Base-by-base conservation (phyloP, 2,888 invertebrate genomes). In the Drosophila greeni region DNA sequence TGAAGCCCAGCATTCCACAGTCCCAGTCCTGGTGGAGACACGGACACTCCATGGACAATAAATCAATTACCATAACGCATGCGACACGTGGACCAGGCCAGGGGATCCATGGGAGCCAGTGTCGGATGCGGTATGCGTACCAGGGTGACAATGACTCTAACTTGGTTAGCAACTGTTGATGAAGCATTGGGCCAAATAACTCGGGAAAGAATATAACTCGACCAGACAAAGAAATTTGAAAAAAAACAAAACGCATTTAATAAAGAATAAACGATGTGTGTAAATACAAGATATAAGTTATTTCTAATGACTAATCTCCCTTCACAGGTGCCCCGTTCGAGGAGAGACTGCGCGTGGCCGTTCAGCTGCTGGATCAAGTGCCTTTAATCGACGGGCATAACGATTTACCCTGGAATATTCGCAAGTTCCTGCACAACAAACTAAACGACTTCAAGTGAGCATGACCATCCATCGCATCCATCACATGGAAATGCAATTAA, bases 321-420 rank as follows among this genome's bases (percentile, higher is more conserved):
- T 23, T 42, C 9, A 9, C 58, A 89, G 94, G 93, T 66, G 94
- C 94, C 36, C 94, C 94, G 6, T 91, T 94, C 74, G 93, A 94
- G 85, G 94, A 95, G 88, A 91, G 94, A 48, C 90, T 94, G 71
- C 93, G 94, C 78, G 92, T 93, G 64, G 94, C 94, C 12, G 92
- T 93, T 65, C 91, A 93, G 73, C 91, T 94, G 29, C 90, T 94
- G 69, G 92, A 94, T 86, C 94, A 94, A 90, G 93, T 94, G 77
- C 94, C 94, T 75, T 92, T 95, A 77, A 92, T 95, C 79, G 95
- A 95, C 89, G 95, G 95, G 75, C 96, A 96, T 91, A 96, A 96
- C 90, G 96, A 96, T 89, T 90, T 96, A 73, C 95, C 96, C 14
- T 96, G 95, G 95, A 96, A 96, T 89, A 95, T 96, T 88, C 91